Evolutionary conservation across 2,113 vertebrate species (phyloP), one percentile per base, ranked within the genome.

Genomic region (Pundamilia nyererei): DNA sequence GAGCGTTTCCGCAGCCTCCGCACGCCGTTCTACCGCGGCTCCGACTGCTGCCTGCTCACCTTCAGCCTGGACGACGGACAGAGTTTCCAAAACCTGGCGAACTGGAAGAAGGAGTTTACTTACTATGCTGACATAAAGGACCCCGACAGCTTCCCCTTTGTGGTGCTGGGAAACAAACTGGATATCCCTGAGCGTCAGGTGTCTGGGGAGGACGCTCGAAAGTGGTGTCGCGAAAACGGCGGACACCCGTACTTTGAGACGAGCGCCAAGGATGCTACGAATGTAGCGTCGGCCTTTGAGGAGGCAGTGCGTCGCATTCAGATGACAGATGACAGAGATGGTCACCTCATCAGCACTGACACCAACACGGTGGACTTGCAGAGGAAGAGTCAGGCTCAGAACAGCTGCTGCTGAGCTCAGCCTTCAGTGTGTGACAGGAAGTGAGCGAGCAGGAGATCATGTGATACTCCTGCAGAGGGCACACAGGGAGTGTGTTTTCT

Each of bases 21-120:
- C 94, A 99, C 98, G 7, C 98, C 98, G 1, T 99, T 99, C 95
- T 99, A 98, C 82, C 97, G 98, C 80, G 98, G 98, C 88, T 99
- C 99, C 19, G 98, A 99, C 96, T 99, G 98, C 96, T 99, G 98
- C 94, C 96, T 99, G 89, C 97, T 99, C 60, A 99, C 98, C 58
- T 99, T 99, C 89, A 98, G 98, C 0, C 95, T 99, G 56, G 98
- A 99, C 53, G 98, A 99, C 87, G 97, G 97, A 12, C 98, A 99
- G 85, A 99, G 98, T 92, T 99, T 99, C 93, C 96, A 94, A 89
- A 99, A 99, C 94, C 93, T 99, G 91, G 94, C 88, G 87, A 98
- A 98, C 96, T 99, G 98, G 98, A 99, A 98, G 96, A 99, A 98
- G 92, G 99, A 99, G 95, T 99, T 99, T 93, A 92, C 97, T 40